Evolutionary conservation across 2,113 vertebrate species (phyloP), one percentile per base, ranked within the genome.

Genomic region (Dromaius novaehollandiae): DNA sequence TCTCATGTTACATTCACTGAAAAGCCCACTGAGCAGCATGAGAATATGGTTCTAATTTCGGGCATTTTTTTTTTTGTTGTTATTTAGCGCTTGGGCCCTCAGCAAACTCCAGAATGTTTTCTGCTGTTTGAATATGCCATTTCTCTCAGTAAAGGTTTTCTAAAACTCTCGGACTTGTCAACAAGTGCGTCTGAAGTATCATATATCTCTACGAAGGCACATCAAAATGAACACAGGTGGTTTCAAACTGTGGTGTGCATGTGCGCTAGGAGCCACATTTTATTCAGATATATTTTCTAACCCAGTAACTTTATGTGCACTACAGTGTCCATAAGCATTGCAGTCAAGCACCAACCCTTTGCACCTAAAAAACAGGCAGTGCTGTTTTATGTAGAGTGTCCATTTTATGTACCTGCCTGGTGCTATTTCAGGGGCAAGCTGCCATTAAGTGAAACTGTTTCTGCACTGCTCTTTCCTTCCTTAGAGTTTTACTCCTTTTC

Each of bases 1-100:
- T 30, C 53, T 90, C 58, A 24, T 48, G 30, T 61, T 7, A 34
- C 44, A 28, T 42, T 20, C 6, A 10, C 26, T 66, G 50, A 50
- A 64, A 93, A 83, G 70, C 13, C 20, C 68, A 65, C 0, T 70
- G 58, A 38, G 38, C 38, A 38, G 38, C 38, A 38, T 38, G 38
- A 38, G 38, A 65, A 24, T 71, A 14, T 20, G 6, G 3, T 63
- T 93, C 48, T 58, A 30, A 7, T 76, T 93, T 82, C 42, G 88
- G 46, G 40, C 30, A 15, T 32, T 71, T 82, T 51, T 89, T 76
- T 32, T 40, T 16, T n/a, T n/a, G n/a, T n/a, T 66, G 5, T 40
- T 88, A 34, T 46, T 76, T 83, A 61, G 42, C 6, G 60, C 7
- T 46, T 0, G 0, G n/a, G 5, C 3, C 20, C 6, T 18, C 69